Base-by-base conservation (phyloP, 2,113 vertebrate species). In the Thalassoma bifasciatum region DNA sequence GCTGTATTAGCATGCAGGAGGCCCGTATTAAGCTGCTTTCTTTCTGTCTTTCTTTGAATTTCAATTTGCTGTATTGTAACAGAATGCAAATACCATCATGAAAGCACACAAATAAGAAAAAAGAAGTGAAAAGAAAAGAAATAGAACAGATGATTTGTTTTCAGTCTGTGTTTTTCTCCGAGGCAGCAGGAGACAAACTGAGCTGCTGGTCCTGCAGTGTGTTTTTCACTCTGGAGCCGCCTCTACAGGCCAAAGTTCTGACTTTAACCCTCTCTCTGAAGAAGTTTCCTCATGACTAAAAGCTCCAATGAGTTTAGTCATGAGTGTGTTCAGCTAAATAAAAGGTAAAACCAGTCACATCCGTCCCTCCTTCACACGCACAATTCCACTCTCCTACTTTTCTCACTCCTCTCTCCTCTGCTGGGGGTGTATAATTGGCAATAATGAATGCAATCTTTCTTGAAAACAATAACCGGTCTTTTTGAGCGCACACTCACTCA, bases 1-100 rank as follows among this genome's bases (percentile, higher is more conserved):
- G 53, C 50, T 11, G 67, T 52, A 73, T 81, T 71, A 47, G 53
- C 57, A 77, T 64, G 78, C 59, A 59, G 30, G 46, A n/a, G 58
- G 37, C 44, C 58, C 10, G 12, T 24, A 30, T 67, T 38, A 63
- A 16, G 12, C 14, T 5, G 8, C 11, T 10, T 3, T 37, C 52
- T n/a, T n/a, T n/a, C n/a, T n/a, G n/a, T 46, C 53, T 56, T 49
- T 49, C 40, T 21, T 9, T 38, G 36, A 56, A 42, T 65, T 42
- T 40, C 14, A 40, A 54, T 57, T 50, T 47, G 62, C 58, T 40
- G 19, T 52, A 24, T 0, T 44, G 23, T 37, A 40, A 24, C 14
- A 17, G 19, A 23, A 9, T 26, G 19, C 58, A 54, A 61, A 52
- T 26, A 24, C 3, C 5, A 5, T 14, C 14, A 4, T 53, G 46